A percentile compares a stretch with the other conserved stretches of the same genome.
phyloP scores from a whole-genome alignment of 2,797 vertebrate species.

The Enteromius viviparus region DNA sequence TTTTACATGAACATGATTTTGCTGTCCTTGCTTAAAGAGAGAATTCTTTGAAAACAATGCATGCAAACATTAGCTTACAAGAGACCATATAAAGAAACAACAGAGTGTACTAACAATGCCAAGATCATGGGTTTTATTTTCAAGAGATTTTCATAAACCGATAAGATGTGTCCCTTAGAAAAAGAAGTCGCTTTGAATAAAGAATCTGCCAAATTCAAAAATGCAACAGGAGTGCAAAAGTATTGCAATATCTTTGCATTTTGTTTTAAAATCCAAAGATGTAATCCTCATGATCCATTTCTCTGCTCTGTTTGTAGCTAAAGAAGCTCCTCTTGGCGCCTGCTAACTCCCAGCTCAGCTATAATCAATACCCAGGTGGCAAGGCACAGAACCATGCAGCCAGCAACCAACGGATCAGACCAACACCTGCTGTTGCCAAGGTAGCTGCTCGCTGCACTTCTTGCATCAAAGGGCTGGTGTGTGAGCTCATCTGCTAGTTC shows the following conservation, averaged over 20 bases:
- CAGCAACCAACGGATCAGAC: conserved; percentile 95
- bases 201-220: background rate
- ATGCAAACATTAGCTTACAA: background rate
- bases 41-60: background rate
- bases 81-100: background rate
- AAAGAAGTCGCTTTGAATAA: background rate
- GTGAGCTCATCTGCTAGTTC: conserved; percentile 18
- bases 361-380: conserved; percentile 98
- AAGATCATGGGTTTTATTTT: background rate
- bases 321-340: conserved; percentile 99
- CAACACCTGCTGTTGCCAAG: conserved; percentile 96
- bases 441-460: conserved; percentile 77
- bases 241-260: background rate
- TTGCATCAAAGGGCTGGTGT: conserved; percentile 54
- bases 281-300: conserved; percentile 25
- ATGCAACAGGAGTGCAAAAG: background rate
- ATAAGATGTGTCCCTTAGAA: background rate
- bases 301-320: conserved; percentile 80
- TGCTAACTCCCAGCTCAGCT: conserved; percentile 98
- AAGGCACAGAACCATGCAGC: conserved; percentile 96
- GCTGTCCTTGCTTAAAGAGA: background rate
- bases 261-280: background rate
- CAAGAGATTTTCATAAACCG: background rate
- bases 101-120: background rate
- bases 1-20: background rate